Percentiles rank a stretch among this genome's conserved stretches.
phyloP scores from a whole-genome alignment of 2,888 invertebrate genomes.

The Hyalella azteca region DNA sequence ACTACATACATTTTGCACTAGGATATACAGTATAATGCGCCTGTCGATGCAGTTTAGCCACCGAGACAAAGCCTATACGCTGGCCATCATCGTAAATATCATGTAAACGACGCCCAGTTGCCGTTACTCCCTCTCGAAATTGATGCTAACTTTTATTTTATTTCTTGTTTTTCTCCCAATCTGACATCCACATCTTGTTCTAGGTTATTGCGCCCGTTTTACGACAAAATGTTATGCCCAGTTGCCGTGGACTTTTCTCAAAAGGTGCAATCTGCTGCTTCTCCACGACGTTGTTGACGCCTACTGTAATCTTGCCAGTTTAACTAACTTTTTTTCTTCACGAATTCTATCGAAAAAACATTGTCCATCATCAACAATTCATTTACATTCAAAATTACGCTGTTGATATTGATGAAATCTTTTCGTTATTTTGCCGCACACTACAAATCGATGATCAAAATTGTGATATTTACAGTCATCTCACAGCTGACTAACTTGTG shows the following conservation, averaged over 20 bases:
- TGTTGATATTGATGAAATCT: no score
- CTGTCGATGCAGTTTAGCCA: not conserved
- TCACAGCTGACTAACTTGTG: no score
- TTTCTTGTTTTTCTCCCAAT: slow-evolving; percentile 22
- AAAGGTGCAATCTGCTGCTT: slow-evolving; percentile 5
- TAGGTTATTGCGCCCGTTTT: slow-evolving; percentile 27
- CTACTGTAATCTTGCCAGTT: no score
- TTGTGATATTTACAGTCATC: no score
- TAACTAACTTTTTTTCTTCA: no score
- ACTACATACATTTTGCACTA: no score
- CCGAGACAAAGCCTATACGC: not conserved
- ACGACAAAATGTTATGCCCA: slow-evolving; percentile 26
- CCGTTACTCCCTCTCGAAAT: slow-evolving; percentile 16
- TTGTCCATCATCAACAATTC: no score
- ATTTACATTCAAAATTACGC: no score
- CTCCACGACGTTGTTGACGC: not conserved
- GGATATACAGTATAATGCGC: not conserved
- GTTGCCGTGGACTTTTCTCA: slow-evolving; percentile 3
- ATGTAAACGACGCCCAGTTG: slow-evolving; percentile 25
- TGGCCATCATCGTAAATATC: slow-evolving; percentile 33
- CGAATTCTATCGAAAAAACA: no score
- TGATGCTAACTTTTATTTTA: slow-evolving; percentile 31
- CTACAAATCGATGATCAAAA: no score
- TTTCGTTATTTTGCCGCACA: no score
- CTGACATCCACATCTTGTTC: slow-evolving; percentile 30